phyloP scores from a whole-genome alignment of 1,140 invertebrate genomes.

The Lordiphosa stackelbergi region DNA sequence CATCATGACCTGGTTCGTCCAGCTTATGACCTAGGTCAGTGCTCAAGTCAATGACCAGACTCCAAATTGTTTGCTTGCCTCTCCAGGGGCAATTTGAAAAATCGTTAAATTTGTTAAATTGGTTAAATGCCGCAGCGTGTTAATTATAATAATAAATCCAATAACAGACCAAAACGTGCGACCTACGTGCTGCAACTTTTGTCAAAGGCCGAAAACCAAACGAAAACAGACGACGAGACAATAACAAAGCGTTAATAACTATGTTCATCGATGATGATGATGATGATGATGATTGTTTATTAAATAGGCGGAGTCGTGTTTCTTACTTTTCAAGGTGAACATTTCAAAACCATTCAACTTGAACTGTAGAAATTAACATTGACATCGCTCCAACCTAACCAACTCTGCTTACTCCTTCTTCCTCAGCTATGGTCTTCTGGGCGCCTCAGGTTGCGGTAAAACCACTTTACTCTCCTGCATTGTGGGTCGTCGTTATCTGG shows the following conservation, averaged over 20 bases:
- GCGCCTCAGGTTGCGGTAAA: slow-evolving; percentile 90
- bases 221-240: slow-evolving; percentile 43
- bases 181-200: slow-evolving; percentile 67
- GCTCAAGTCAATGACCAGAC: slow-evolving; percentile 58
- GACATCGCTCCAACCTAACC: slow-evolving; percentile 47
- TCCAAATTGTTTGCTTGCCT: slow-evolving; percentile 3
- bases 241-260: slow-evolving; percentile 52
- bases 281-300: slow-evolving; percentile 21
- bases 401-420: background rate
- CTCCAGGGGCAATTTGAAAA: slow-evolving; percentile 13
- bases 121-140: slow-evolving; percentile 52
- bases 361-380: slow-evolving; percentile 70
- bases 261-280: slow-evolving; percentile 33
- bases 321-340: slow-evolving; percentile 69
- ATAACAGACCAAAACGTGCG: slow-evolving; percentile 68
- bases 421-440: slow-evolving; percentile 87
- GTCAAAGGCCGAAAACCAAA: slow-evolving; percentile 58
- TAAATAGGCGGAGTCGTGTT: slow-evolving; percentile 54
- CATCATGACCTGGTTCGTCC: slow-evolving; percentile 22
- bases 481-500: slow-evolving; percentile 86
- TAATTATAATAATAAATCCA: slow-evolving; percentile 72
- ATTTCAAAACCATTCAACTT: slow-evolving; percentile 73
- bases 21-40: slow-evolving; percentile 61
- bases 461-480: slow-evolving; percentile 91
- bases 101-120: slow-evolving; percentile 26